Conservation (phyloP, 2,888 invertebrate genomes). For the Prosapia bicincta region DNA sequence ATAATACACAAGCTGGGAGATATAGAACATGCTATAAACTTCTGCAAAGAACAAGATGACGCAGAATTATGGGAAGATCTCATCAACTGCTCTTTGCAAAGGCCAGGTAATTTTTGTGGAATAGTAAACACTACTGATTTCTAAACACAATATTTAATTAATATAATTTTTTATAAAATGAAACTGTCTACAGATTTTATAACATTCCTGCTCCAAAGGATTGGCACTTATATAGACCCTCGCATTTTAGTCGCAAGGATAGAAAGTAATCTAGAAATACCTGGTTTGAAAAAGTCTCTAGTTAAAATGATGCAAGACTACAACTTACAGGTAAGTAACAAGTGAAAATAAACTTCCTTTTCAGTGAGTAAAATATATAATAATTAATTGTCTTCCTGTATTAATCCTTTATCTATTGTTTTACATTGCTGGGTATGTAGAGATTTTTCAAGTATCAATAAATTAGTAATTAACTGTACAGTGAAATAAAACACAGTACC, state of each 20-base stretch:
- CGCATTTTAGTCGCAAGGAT: constrained; percentile 83
- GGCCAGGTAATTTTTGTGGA: constrained; percentile 61
- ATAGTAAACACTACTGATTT: too few species aligned
- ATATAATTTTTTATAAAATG: too few species aligned
- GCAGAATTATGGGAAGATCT: constrained; percentile 89
- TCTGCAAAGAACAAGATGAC: constrained; percentile 96
- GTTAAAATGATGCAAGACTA: constrained; percentile 96
- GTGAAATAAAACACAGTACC: too few species aligned
- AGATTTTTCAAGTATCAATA: too few species aligned
- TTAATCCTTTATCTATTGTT: too few species aligned
- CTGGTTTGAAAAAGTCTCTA: constrained; percentile 83
- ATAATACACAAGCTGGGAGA: constrained; percentile 82
- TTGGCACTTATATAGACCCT: constrained; percentile 87
- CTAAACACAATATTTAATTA: too few species aligned
- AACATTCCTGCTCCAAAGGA: constrained; percentile 65
- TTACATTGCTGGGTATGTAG: too few species aligned
- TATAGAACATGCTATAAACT: constrained; percentile 90
- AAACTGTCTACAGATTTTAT: constrained; percentile 63
- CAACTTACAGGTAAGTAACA: constrained; percentile 75
- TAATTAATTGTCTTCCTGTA: too few species aligned
- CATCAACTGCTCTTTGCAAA: constrained; percentile 80
- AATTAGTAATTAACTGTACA: too few species aligned
- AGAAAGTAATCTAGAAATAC: constrained; percentile 77
- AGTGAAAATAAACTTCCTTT: too few species aligned
- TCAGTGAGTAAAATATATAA: too few species aligned